Conservation (phyloP, 2,888 invertebrate species). For the Congeria kusceri region DNA sequence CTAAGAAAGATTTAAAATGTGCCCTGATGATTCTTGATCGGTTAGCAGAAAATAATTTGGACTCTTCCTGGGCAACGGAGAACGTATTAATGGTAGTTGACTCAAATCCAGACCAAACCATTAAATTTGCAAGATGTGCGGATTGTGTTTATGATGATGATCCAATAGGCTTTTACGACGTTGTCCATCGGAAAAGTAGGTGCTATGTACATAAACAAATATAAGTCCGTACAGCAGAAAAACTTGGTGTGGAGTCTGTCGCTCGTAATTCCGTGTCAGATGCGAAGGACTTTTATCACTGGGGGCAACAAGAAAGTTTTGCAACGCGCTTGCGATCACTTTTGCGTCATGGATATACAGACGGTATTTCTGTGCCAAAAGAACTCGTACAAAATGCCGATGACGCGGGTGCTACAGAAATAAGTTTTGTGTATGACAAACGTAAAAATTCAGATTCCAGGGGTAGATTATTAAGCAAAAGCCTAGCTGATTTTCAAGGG, state of each 20-base stretch:
- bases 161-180: neutral
- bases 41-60: neutral
- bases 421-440: slow-evolving; percentile 13
- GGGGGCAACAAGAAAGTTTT: slow-evolving; percentile 77
- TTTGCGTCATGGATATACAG: slow-evolving; percentile 73
- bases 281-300: slow-evolving; percentile 48
- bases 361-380: slow-evolving; percentile 78
- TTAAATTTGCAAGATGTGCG: neutral
- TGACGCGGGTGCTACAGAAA: slow-evolving; percentile 70
- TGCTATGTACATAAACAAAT: slow-evolving; percentile 49
- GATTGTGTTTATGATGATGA: slow-evolving; percentile 7
- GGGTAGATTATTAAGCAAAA: slow-evolving; percentile 72
- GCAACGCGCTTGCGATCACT: slow-evolving; percentile 70
- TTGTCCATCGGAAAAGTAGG: slow-evolving; percentile 15
- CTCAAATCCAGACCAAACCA: neutral
- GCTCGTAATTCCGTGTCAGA: neutral
- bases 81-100: neutral
- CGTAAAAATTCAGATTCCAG: slow-evolving; percentile 29
- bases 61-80: neutral
- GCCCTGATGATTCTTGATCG: neutral
- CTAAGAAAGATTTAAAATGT: neutral
- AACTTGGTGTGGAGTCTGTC: slow-evolving; percentile 7
- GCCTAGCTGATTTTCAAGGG: slow-evolving; percentile 80
- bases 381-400: slow-evolving; percentile 81
- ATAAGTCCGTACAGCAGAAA: slow-evolving; percentile 51